Base-by-base conservation (phyloP, 2,113 vertebrate genomes). In the Tyrannus savana region DNA sequence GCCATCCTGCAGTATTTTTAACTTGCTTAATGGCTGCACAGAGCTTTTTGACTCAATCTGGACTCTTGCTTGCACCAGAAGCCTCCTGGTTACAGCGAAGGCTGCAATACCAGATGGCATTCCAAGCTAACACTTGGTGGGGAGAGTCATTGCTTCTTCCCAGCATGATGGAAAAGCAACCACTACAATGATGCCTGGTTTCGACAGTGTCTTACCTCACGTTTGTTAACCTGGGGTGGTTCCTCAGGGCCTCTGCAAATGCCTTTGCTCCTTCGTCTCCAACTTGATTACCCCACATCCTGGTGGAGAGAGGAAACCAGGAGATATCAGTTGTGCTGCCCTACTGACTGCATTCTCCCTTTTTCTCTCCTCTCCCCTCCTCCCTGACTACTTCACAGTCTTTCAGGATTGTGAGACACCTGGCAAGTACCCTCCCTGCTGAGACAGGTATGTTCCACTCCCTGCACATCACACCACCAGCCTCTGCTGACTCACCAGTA, bases 231-330 rank as follows among this genome's bases (percentile, higher is more conserved):
- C 80, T 98, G 12, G 98, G 98, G 87, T 99, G 99, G 93, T 99
- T 97, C 97, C 95, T 98, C 96, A 99, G 81, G 33, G 99, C 98
- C 69, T 98, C 98, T 2, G 99, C 99, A 16, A 99, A 99, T 1
- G 98, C 99, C 53, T 97, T 97, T 10, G 99, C 99, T 25, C 99
- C 99, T 95, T 99, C 98, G 0, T 99, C 99, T 11, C 99, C 98
- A 5, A 99, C 98, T 8, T 94, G 97, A 95, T 99, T 99, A 22
- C 99, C 99, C 99, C 99, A 99, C 99, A 99, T 99, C 64, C 99
- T 99, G 96, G 42, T 71, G 87, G 88, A 88, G 81, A 87, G 82
- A 96, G 25, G 56, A 88, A 97, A 95, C 53, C 44, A 62, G 56
- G 19, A 84, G 21, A 4, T 16, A 78, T 56, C 37, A 93, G 68